Evolutionary conservation across 2,113 vertebrate genomes (phyloP), one percentile per base, ranked within the genome.

Genomic region (Caranx ignobilis): DNA sequence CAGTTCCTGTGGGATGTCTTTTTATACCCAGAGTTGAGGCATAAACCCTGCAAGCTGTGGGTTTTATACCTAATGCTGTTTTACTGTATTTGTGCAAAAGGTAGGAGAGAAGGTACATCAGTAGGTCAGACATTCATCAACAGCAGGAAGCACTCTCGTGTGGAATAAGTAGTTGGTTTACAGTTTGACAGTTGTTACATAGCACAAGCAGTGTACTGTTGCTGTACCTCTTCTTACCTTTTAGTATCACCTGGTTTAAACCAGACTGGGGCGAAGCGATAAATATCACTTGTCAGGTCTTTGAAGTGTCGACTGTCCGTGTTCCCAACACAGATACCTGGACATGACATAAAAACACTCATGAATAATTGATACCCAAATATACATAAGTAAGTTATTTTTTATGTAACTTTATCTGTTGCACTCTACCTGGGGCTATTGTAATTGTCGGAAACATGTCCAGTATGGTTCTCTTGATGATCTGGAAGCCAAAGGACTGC

Each of bases 291-390:
- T 57, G 95, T 96, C 82, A 99, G 19, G 62, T 95, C 95, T 32
- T 75, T 86, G 84, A 95, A 99, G 84, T 99, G 96, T 45, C 96
- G 95, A 89, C 97, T 98, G 88, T 99, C 98, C 0, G 98, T 99
- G 89, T 96, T 98, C 39, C 91, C 97, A 39, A 97, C 47, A 73
- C 96, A 99, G 6, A 95, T 82, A 79, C 94, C 98, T 99, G 86
- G 66, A 84, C 5, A 78, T 82, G 1, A n/a, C 0, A 54, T 63
- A 6, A 60, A 56, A 56, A 59, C 0, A 32, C 3, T 55, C 5
- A 16, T 26, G n/a, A 18, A 60, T 62, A 3, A 56, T 1, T 41
- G 41, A 57, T 0, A n/a, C 18, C 5, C 11, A 16, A 67, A 32
- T 34, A 11, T 26, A 76, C 3, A 5, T 4, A 2, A 19, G 26